Conservation (phyloP, 2,113 vertebrate species). For the Python bivittatus region DNA sequence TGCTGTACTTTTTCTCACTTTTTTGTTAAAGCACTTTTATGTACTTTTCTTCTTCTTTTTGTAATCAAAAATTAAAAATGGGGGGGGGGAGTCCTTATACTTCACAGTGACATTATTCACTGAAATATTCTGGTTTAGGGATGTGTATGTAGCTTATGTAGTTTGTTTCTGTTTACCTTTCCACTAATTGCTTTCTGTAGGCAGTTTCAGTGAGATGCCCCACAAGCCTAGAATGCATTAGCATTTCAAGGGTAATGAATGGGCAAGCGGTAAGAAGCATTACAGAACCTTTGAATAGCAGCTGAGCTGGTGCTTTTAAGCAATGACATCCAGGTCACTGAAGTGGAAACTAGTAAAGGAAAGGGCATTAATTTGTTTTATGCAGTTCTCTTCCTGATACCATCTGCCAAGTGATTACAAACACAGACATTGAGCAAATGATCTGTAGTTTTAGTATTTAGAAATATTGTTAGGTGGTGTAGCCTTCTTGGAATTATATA, state of each 20-base stretch:
- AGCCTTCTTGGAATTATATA: background rate
- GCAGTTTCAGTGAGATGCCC: constrained; percentile 51
- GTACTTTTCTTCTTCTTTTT: too few species aligned
- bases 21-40: too few species aligned
- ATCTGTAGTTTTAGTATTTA: background rate
- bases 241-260: constrained; percentile 39
- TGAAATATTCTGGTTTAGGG: constrained; percentile 31
- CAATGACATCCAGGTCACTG: constrained; percentile 40
- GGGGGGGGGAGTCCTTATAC: background rate
- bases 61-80: too few species aligned
- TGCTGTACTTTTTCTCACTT: too few species aligned
- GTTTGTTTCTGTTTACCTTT: constrained; percentile 51
- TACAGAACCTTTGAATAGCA: constrained; percentile 37
- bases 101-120: background rate
- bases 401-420: constrained; percentile 43
- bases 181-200: constrained; percentile 52
- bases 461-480: background rate
- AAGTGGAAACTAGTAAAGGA: constrained; percentile 57
- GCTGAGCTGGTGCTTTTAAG: constrained; percentile 46
- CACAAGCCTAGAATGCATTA: background rate
- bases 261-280: constrained; percentile 17
- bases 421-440: constrained; percentile 12
- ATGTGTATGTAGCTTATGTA: constrained; percentile 29
- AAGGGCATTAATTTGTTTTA: constrained; percentile 48
- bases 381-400: background rate